phyloP scores from a whole-genome alignment of 2,113 vertebrate species.

The Tachysurus fulvidraco region DNA sequence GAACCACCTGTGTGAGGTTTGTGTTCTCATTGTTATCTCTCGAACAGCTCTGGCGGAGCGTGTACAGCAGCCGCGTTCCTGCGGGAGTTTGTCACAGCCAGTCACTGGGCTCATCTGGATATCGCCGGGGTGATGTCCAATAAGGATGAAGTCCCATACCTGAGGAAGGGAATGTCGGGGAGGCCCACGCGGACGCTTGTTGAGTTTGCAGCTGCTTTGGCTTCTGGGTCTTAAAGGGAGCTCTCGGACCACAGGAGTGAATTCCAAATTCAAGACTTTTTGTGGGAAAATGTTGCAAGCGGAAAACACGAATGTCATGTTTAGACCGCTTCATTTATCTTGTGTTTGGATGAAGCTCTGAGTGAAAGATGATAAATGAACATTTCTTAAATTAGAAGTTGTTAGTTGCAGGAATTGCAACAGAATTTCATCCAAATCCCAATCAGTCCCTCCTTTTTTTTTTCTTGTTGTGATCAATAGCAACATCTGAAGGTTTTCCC shows the following conservation, averaged over 20 bases:
- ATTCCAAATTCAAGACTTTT: not conserved
- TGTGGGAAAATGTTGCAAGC: not conserved
- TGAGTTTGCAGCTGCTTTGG: slow-evolving; percentile 81
- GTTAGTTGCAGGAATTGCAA: too few species aligned
- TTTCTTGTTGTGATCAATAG: not conserved
- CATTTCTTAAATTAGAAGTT: too few species aligned
- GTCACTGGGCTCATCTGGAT: slow-evolving; percentile 95
- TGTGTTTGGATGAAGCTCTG: not conserved
- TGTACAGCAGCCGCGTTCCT: slow-evolving; percentile 97
- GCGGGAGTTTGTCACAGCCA: slow-evolving; percentile 85
- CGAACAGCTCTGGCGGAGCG: slow-evolving; percentile 84
- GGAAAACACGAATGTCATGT: not conserved
- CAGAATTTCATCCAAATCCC: too few species aligned
- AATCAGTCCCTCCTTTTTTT: too few species aligned
- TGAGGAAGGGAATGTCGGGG: slow-evolving; percentile 94
- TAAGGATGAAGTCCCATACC: slow-evolving; percentile 91
- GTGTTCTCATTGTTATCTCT: not conserved
- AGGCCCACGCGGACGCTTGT: slow-evolving; percentile 89
- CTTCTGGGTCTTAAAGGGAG: slow-evolving; percentile 62
- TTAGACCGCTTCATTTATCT: not conserved
- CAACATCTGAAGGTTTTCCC: not conserved
- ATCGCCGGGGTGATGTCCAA: slow-evolving; percentile 97
- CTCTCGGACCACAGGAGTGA: not conserved
- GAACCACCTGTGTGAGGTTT: not conserved
- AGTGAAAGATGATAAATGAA: too few species aligned